A percentile compares a stretch with the other conserved stretches of the same genome.
Conservation (phyloP, 2,888 invertebrate species). For the Watsonalla binaria region DNA sequence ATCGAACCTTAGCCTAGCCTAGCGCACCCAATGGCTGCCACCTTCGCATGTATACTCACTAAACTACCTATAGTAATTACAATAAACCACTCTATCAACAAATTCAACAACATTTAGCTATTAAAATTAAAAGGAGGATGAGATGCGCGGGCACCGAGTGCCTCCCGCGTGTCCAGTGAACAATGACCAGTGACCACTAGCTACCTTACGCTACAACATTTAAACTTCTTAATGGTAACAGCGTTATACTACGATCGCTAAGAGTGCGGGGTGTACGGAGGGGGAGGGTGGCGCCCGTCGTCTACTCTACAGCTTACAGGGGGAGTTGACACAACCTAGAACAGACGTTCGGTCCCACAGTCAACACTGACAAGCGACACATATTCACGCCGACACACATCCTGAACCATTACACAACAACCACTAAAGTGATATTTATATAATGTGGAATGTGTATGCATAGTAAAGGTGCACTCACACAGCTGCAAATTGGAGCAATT, state of each 20-base stretch:
- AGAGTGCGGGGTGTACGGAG: slow-evolving; percentile 19
- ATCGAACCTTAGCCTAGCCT: slow-evolving; percentile 58
- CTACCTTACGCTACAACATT: slow-evolving; percentile 66
- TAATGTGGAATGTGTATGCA: too few relatives aligned
- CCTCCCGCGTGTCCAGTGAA: slow-evolving; percentile 18
- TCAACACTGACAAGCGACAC: not conserved
- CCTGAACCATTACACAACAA: too few relatives aligned
- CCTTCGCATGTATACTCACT: slow-evolving; percentile 58
- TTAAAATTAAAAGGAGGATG: slow-evolving; percentile 64
- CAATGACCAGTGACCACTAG: slow-evolving; percentile 47
- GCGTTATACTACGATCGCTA: slow-evolving; percentile 29
- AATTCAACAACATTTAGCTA: slow-evolving; percentile 78
- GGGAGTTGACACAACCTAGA: slow-evolving; percentile 35
- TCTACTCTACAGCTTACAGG: slow-evolving; percentile 20
- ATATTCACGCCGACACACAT: not conserved
- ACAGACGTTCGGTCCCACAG: slow-evolving; percentile 16
- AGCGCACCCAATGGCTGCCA: slow-evolving; percentile 61
- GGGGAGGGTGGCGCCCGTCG: slow-evolving; percentile 10
- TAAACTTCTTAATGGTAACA: slow-evolving; percentile 50
- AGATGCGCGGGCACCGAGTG: slow-evolving; percentile 33
- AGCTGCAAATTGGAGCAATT: too few relatives aligned
- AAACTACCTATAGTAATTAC: slow-evolving; percentile 64
- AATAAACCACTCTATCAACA: slow-evolving; percentile 75
- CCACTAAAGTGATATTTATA: too few relatives aligned
- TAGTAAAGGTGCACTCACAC: too few relatives aligned